Evolutionary conservation across 2,113 vertebrate genomes (phyloP), one percentile per base, ranked within the genome.

Genomic region (Saccopteryx bilineata): DNA sequence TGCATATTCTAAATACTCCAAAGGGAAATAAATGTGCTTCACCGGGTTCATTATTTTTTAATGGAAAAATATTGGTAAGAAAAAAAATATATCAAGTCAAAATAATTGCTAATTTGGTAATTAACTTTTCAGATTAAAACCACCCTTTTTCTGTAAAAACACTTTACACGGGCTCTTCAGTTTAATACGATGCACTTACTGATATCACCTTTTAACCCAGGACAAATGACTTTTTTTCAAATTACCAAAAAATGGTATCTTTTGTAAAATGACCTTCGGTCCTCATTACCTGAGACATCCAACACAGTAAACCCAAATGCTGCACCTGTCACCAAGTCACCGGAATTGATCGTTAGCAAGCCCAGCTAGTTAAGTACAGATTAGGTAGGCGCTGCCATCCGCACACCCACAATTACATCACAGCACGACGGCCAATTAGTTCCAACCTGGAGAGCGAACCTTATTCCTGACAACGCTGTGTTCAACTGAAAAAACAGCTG

Each of bases 351-450:
- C 81, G 48, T 90, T 96, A 96, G 92, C 56, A 87, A 92, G 79
- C n/a, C 71, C 75, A 9, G 71, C 88, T 93, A 96, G 95, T 94
- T 89, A 91, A 80, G 81, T 65, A 79, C 21, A 89, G 95, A 95
- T 95, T 87, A 69, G 78, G 71, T 84, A 66, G 91, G 91, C 74
- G 72, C 81, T 63, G 71, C 69, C 61, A 63, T 56, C 75, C 71
- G 56, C n/a, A 94, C 31, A 85, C 56, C 75, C 85, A 95, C 75
- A 76, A 92, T 96, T 58, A 60, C 58, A 96, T 90, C 96, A 94
- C 95, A 97, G 96, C 87, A 66, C 52, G 94, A 84, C 46, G 71
- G 90, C 75, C 94, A 95, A 97, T 97, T 98, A 96, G 91, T 84
- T 93, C 63, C 80, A 87, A 81, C 83, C 71, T 91, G 56, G 4